Conservation (phyloP, 1,140 invertebrate species). For the Apis laboriosa region DNA sequence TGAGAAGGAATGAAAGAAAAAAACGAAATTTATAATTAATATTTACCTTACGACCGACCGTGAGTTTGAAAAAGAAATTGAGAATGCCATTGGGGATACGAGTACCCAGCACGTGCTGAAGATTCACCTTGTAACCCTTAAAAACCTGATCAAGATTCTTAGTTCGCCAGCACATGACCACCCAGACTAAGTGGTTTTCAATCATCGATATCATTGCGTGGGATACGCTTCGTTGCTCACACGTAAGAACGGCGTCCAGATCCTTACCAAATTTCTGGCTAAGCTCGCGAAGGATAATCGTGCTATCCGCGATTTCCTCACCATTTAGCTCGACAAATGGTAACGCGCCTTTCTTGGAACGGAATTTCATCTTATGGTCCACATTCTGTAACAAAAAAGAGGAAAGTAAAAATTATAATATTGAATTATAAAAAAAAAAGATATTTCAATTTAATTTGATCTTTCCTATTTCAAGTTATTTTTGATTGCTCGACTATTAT, state of each 20-base stretch:
- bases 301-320: conserved; percentile 94
- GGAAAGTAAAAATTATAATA: background rate
- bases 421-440: too few relatives aligned
- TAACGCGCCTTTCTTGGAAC: conserved; percentile 95
- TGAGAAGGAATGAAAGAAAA: background rate
- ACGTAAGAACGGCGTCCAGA: conserved; percentile 88
- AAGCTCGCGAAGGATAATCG: conserved; percentile 93
- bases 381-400: conserved; percentile 88
- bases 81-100: conserved; percentile 93
- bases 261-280: conserved; percentile 91
- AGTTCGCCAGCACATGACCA: conserved; percentile 92
- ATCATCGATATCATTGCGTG: conserved; percentile 98
- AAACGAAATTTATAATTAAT: conserved; percentile 1
- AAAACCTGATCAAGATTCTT: conserved; percentile 92
- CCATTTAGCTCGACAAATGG: conserved; percentile 97
- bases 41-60: conserved; percentile 91
- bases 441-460: too few relatives aligned
- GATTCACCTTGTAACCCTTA: conserved; percentile 94
- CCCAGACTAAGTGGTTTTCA: conserved; percentile 95
- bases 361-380: conserved; percentile 95
- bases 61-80: conserved; percentile 94
- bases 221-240: conserved; percentile 92
- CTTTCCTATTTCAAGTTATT: too few relatives aligned
- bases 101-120: conserved; percentile 92
- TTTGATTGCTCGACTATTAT: too few relatives aligned